Evolutionary conservation across 2,113 vertebrate genomes (phyloP).

Genomic region (Oreotrochilus melanogaster): DNA sequence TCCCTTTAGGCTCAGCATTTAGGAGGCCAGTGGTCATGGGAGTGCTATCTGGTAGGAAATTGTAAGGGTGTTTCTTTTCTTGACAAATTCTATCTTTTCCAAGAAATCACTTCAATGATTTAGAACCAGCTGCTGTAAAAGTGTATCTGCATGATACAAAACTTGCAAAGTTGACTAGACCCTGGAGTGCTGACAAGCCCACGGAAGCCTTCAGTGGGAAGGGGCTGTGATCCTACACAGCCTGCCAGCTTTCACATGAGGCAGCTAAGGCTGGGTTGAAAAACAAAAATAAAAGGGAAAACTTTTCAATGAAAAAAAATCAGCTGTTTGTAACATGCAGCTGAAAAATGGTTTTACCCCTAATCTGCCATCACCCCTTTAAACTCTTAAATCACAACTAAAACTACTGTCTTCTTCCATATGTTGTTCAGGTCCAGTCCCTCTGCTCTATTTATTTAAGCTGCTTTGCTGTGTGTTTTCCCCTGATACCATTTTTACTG

Average conservation of each 20-base stretch:
- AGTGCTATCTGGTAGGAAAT: not conserved
- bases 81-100: not conserved
- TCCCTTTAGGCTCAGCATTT: not conserved
- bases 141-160: not conserved
- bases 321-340: not conserved
- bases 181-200: not conserved
- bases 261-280: not conserved
- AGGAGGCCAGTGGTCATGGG: not conserved
- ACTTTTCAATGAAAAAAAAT: not conserved
- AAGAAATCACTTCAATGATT: not conserved
- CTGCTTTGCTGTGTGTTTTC: not conserved
- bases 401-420: not conserved
- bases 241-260: not conserved
- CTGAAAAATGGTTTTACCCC: not conserved
- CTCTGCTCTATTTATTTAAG: slow-evolving; percentile 22
- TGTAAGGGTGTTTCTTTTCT: not conserved
- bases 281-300: not conserved
- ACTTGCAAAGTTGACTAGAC: not conserved
- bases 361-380: not conserved
- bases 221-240: not conserved
- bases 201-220: not conserved
- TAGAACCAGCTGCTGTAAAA: not conserved
- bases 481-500: not conserved
- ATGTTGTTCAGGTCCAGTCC: not conserved
- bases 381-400: not conserved